Evolutionary conservation across 2,797 vertebrate species (phyloP).

Genomic region (Limosa lapponica): DNA sequence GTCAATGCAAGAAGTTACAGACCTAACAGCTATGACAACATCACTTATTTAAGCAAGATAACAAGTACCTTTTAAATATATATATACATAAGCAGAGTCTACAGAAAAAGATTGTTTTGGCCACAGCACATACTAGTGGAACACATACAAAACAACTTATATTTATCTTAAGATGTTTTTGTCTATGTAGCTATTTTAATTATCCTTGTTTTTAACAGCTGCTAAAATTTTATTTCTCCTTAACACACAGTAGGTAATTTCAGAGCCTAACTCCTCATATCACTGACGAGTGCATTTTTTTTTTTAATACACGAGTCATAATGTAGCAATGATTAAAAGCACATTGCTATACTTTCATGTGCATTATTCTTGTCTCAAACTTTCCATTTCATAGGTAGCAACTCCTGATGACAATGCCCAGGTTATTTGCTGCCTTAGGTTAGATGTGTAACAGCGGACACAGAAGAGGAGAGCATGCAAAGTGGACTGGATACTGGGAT

Average conservation of each 20-base stretch:
- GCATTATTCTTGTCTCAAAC: background rate
- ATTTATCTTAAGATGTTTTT: background rate
- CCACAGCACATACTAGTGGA: background rate
- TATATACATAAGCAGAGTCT: background rate
- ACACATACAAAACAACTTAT: background rate
- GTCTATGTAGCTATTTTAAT: background rate
- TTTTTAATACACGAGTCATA: background rate
- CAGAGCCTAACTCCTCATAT: background rate
- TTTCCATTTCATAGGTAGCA: background rate
- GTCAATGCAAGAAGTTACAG: background rate
- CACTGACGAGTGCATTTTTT: background rate
- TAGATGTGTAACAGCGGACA: background rate
- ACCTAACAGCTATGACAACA: background rate
- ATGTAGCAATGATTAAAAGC: background rate
- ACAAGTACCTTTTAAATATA: background rate
- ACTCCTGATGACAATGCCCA: background rate
- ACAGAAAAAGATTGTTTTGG: background rate
- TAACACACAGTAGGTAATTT: background rate
- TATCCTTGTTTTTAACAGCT: background rate
- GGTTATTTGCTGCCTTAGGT: background rate
- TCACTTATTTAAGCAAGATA: background rate
- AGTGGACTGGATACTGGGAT: background rate
- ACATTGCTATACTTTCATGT: background rate
- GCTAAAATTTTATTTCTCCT: background rate
- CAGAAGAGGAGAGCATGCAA: background rate